phyloP scores from a whole-genome alignment of 2,888 invertebrate genomes.

The Hydrotaea diabolus region DNA sequence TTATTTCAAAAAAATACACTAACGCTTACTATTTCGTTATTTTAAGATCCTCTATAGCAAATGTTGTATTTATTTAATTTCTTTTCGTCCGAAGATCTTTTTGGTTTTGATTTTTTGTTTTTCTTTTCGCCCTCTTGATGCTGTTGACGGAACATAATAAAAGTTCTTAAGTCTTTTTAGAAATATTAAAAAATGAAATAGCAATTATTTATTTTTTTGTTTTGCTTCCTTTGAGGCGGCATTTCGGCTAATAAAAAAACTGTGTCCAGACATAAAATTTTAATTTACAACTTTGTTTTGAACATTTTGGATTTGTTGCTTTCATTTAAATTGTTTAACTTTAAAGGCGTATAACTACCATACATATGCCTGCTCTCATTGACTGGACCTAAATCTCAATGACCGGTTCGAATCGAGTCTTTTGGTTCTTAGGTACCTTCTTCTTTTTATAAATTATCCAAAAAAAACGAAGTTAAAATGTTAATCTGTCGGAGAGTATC shows the following conservation, averaged over 20 bases:
- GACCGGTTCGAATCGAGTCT: too few relatives aligned
- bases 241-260: neutral
- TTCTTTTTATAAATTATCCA: too few relatives aligned
- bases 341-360: neutral
- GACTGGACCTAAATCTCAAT: too few relatives aligned
- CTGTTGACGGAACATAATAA: slow-evolving; percentile 46
- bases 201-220: too few relatives aligned
- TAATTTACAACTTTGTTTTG: slow-evolving; percentile 77
- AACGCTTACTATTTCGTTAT: slow-evolving; percentile 6
- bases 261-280: slow-evolving; percentile 73
- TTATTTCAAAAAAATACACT: slow-evolving; percentile 1
- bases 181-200: slow-evolving; percentile 41
- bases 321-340: slow-evolving; percentile 59
- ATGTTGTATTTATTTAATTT: slow-evolving; percentile 57
- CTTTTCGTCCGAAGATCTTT: slow-evolving; percentile 32
- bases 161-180: slow-evolving; percentile 62
- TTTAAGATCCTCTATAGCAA: slow-evolving; percentile 6
- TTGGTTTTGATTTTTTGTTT: neutral
- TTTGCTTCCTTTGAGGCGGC: neutral
- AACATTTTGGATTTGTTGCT: slow-evolving; percentile 53
- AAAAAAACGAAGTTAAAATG: too few relatives aligned
- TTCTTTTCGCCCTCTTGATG: too few relatives aligned
- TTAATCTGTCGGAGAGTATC: neutral
- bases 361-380: too few relatives aligned
- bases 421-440: too few relatives aligned